Evolutionary conservation across 2,113 vertebrate genomes (phyloP).

Genomic region (Nerophis ophidion): DNA sequence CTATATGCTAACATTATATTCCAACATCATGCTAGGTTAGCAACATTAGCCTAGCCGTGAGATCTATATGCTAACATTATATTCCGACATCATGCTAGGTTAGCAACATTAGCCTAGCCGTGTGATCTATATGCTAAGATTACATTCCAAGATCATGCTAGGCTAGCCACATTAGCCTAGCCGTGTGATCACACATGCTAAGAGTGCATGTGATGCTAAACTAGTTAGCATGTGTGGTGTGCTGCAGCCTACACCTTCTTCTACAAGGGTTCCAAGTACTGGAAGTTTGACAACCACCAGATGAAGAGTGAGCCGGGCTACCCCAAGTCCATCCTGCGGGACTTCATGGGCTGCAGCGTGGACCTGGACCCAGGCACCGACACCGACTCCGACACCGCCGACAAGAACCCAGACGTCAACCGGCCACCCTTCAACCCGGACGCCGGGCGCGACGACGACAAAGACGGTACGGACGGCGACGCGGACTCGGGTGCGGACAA

Average conservation of each 20-base stretch:
- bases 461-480: conserved; percentile 27
- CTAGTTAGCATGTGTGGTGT: background rate
- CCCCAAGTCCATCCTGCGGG: conserved; percentile 90
- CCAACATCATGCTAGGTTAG: too few species aligned
- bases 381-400: conserved; percentile 46
- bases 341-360: conserved; percentile 93
- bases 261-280: conserved; percentile 94
- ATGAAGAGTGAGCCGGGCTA: conserved; percentile 92
- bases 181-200: background rate
- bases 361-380: conserved; percentile 70
- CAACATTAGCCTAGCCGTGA: too few species aligned
- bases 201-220: background rate
- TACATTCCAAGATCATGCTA: too few species aligned
- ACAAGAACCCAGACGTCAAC: conserved; percentile 75
- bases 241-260: conserved; percentile 87
- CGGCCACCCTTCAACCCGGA: conserved; percentile 81
- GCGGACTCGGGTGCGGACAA: conserved; percentile 19
- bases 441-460: conserved; percentile 41
- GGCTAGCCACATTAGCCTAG: too few species aligned
- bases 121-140: too few species aligned
- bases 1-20: too few species aligned
- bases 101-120: too few species aligned
- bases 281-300: conserved; percentile 95
- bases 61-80: too few species aligned
- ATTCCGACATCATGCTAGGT: too few species aligned